These are phyloP conservation scores for Cheirogaleus medius DNA, from an alignment of 2,113 vertebrate species.

Conservation along the genomic window DNA sequence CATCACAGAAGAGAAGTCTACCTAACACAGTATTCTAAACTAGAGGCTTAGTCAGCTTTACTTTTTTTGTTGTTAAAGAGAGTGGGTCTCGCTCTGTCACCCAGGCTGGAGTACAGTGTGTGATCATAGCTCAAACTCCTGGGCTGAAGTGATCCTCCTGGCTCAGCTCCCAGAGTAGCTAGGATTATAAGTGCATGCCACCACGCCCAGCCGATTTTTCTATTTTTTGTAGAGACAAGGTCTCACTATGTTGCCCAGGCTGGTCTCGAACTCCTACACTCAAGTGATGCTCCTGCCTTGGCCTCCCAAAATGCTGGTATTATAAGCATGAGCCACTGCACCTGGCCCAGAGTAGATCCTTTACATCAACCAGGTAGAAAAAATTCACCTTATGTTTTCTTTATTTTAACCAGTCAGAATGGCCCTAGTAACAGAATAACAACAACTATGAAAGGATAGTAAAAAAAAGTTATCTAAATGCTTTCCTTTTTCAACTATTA, in stretches of 20 bases:
- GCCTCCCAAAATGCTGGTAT: too few species aligned
- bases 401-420: background rate
- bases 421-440: background rate
- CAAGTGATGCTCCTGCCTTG: too few species aligned
- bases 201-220: too few species aligned
- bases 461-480: background rate
- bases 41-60: background rate
- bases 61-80: background rate
- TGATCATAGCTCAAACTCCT: too few species aligned
- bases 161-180: too few species aligned
- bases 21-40: background rate
- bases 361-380: background rate
- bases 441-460: background rate
- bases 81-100: too few species aligned
- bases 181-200: too few species aligned
- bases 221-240: too few species aligned
- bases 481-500: constrained; percentile 1
- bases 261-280: too few species aligned
- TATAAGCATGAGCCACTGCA: background rate
- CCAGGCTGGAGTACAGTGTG: too few species aligned
- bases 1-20: background rate
- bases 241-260: too few species aligned
- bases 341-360: background rate
- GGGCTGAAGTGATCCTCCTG: too few species aligned
- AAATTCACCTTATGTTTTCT: background rate